These are phyloP conservation scores for Poecilia picta DNA, from an alignment of 2,797 vertebrate species.

Conservation along the genomic window DNA sequence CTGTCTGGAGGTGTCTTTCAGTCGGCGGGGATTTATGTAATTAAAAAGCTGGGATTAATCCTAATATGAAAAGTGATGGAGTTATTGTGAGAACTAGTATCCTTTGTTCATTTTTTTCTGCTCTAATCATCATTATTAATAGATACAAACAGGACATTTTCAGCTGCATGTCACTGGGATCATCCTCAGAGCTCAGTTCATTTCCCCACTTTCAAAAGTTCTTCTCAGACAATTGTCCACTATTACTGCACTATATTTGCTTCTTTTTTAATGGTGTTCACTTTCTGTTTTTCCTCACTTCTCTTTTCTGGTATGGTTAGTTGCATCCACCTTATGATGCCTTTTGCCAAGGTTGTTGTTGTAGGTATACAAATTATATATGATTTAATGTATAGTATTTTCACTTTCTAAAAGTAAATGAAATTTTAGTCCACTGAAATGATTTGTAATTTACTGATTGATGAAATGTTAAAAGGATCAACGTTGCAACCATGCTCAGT, in stretches of 20 bases:
- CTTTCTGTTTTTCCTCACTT: not conserved
- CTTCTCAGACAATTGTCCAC: not conserved
- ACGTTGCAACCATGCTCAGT: not conserved
- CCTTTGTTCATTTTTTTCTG: not conserved
- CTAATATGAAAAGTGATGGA: no score
- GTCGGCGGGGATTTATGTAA: not conserved
- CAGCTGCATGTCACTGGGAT: not conserved
- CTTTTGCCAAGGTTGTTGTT: not conserved
- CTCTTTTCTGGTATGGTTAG: not conserved
- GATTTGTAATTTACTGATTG: not conserved
- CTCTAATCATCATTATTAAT: not conserved
- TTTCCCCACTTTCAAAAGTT: not conserved
- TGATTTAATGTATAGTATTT: not conserved
- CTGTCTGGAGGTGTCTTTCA: not conserved
- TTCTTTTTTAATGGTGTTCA: not conserved
- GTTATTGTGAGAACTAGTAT: not conserved
- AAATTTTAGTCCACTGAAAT: not conserved
- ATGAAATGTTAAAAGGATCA: not conserved
- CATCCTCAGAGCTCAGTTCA: not conserved
- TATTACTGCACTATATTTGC: not conserved
- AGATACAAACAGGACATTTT: not conserved
- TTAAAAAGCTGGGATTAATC: not conserved
- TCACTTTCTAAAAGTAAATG: not conserved
- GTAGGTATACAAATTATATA: not conserved
- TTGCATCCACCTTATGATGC: not conserved